Evolutionary conservation across 2,113 vertebrate genomes (phyloP).

Genomic region (Saguinus midas): DNA sequence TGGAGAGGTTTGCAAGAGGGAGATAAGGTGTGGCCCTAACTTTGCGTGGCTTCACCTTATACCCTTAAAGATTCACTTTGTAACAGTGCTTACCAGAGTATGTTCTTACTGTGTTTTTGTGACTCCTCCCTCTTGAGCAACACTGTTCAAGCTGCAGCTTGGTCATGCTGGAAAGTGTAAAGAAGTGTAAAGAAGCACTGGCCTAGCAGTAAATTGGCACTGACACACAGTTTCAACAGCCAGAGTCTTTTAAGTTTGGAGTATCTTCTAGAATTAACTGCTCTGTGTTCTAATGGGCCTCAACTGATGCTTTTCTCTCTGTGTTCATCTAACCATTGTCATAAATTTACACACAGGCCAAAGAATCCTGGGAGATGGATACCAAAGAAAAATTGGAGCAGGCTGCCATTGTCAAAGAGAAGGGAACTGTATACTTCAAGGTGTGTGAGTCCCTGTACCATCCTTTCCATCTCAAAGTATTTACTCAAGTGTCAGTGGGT

Average conservation of each 20-base stretch:
- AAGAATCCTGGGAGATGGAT: conserved; percentile 98
- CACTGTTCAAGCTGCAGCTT: not conserved
- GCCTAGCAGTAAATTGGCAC: not conserved
- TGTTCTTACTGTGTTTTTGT: not conserved
- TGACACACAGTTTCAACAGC: not conserved
- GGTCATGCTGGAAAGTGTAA: not conserved
- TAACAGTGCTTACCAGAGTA: not conserved
- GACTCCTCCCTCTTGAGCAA: not conserved
- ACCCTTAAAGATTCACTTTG: not conserved
- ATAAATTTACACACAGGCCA: conserved; percentile 87
- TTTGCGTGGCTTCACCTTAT: not conserved
- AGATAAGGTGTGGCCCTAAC: no score
- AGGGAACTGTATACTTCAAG: conserved; percentile 97
- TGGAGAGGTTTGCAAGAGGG: not conserved
- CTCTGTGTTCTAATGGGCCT: not conserved
- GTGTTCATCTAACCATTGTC: conserved; percentile 38
- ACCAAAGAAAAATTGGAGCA: conserved; percentile 93
- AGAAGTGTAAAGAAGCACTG: not conserved
- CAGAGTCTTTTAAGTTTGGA: not conserved
- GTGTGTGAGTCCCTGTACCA: conserved; percentile 78
- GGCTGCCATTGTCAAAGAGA: conserved; percentile 90
- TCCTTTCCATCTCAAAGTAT: not conserved
- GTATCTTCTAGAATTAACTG: not conserved
- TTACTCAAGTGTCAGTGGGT: not conserved
- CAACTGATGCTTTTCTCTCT: not conserved